Conservation (phyloP, 2,888 invertebrate genomes). For the Omphaloscelis lunosa region DNA sequence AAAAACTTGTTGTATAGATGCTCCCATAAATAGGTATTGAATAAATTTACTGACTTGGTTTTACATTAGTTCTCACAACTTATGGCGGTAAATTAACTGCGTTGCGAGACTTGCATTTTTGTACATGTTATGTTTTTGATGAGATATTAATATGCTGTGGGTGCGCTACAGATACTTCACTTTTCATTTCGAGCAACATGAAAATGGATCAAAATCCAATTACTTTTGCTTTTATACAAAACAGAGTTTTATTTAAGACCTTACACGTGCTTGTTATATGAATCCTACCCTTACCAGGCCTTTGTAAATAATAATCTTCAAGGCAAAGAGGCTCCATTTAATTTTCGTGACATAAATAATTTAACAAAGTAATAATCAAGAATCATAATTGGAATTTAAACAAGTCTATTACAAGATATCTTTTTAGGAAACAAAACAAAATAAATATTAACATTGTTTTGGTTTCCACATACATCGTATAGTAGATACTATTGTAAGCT, state of each 20-base stretch:
- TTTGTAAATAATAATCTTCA: background rate
- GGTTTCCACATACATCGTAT: no score
- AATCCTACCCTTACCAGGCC: background rate
- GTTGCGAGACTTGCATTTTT: no score
- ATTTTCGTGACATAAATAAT: background rate
- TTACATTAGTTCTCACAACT: no score
- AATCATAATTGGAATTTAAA: background rate
- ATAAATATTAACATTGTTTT: no score
- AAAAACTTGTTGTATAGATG: no score
- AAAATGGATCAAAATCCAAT: slow-evolving; percentile 4
- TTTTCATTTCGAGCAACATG: background rate
- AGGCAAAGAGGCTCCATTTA: background rate
- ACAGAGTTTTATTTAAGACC: background rate
- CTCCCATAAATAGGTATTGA: no score
- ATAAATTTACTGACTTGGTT: no score
- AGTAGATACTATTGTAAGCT: no score
- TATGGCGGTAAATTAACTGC: no score
- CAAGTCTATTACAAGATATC: background rate
- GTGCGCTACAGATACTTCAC: background rate
- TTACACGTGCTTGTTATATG: background rate
- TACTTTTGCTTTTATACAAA: background rate
- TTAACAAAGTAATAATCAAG: background rate
- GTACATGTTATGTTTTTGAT: no score
- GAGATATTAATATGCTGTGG: background rate
- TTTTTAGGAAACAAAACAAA: no score